Conservation (phyloP, 64 coral and sea anemone genomes). For the Porites lutea region DNA sequence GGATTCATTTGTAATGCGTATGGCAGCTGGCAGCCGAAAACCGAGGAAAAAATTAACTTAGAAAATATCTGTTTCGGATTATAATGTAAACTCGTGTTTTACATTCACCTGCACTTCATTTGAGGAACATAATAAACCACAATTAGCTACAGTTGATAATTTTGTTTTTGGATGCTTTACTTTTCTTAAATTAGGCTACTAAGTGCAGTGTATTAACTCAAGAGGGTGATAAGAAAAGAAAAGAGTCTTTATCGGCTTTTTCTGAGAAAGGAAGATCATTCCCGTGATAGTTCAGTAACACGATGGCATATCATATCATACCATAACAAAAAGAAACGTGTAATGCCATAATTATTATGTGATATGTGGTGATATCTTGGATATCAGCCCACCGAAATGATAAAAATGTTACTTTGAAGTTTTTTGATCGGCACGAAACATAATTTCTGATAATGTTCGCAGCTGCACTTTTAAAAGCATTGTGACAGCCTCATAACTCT, state of each 20-base stretch:
- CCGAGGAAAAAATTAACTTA: neutral
- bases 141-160: neutral
- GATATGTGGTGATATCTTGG: conserved; percentile 19
- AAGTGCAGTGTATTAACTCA: neutral
- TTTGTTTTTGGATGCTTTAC: neutral
- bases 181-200: neutral
- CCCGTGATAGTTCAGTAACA: neutral
- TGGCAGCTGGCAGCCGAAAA: neutral
- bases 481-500: neutral
- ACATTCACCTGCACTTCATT: neutral
- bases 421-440: neutral
- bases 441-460: neutral
- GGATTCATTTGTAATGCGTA: conserved; percentile 28
- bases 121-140: neutral
- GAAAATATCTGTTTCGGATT: neutral
- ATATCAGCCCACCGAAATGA: neutral
- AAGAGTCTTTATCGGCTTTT: neutral
- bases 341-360: conserved; percentile 35
- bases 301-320: neutral
- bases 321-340: neutral
- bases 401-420: neutral
- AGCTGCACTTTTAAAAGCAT: neutral
- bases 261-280: neutral
- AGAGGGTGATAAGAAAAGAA: neutral
- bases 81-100: too few relatives aligned